A percentile compares a stretch with the other conserved stretches of the same genome.
Evolutionary conservation across 2,113 vertebrate genomes (phyloP).

Genomic region (Acanthochromis polyacanthus): DNA sequence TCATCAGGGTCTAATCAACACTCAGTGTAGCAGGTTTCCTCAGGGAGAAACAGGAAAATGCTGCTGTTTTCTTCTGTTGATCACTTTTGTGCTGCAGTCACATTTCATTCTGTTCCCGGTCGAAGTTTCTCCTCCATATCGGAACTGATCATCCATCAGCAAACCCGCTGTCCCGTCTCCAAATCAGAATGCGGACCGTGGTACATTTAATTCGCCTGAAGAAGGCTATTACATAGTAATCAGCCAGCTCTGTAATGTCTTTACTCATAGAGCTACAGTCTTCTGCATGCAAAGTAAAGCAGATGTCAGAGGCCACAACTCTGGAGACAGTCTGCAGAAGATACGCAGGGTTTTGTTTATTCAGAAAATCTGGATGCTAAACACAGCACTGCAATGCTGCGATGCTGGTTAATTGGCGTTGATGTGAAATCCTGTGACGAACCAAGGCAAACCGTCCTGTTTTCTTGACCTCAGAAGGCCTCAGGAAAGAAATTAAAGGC

Average conservation of each 20-base stretch:
- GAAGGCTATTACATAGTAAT: slow-evolving; percentile 30
- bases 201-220: slow-evolving; percentile 28
- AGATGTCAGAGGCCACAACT: slow-evolving; percentile 27
- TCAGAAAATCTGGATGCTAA: neutral
- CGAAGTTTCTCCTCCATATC: slow-evolving; percentile 11
- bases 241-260: slow-evolving; percentile 20
- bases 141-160: slow-evolving; percentile 20
- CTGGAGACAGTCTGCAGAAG: slow-evolving; percentile 19
- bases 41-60: neutral
- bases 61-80: neutral
- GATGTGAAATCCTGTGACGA: neutral
- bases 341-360: slow-evolving; percentile 5
- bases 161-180: neutral
- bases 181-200: slow-evolving; percentile 31
- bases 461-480: neutral
- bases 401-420: neutral
- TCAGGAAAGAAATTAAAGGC: neutral
- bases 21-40: neutral
- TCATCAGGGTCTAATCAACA: slow-evolving; percentile 7
- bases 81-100: slow-evolving; percentile 16
- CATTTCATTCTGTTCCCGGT: slow-evolving; percentile 1
- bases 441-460: too few relatives aligned
- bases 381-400: neutral
- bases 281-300: slow-evolving; percentile 26
- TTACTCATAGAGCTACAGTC: neutral